These are phyloP conservation scores for Gymnocypris eckloni DNA, from an alignment of 2,797 vertebrate species.

Conservation along the genomic window DNA sequence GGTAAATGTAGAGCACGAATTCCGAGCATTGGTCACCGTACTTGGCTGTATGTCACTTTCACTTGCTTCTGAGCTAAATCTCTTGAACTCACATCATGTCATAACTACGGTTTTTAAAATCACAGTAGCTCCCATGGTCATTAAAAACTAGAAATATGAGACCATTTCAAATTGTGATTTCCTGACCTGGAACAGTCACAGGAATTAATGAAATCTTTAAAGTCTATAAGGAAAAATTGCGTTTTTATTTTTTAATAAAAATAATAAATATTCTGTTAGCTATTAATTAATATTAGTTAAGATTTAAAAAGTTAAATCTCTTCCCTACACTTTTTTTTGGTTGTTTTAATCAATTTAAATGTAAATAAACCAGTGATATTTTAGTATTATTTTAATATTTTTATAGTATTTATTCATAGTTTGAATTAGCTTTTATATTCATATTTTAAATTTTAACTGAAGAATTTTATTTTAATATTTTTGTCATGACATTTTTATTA, in stretches of 20 bases:
- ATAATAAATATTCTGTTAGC: no score
- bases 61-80: not conserved
- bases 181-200: not conserved
- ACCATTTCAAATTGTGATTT: not conserved
- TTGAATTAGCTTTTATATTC: not conserved
- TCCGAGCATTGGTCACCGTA: no score
- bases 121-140: not conserved
- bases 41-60: no score
- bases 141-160: not conserved
- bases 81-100: not conserved
- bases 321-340: no score
- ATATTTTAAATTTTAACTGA: not conserved
- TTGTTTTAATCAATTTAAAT: not conserved
- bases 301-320: not conserved
- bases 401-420: not conserved
- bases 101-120: not conserved
- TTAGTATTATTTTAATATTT: not conserved
- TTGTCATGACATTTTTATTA: not conserved
- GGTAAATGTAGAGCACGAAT: no score
- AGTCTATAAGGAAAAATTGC: not conserved
- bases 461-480: not conserved
- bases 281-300: not conserved
- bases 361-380: not conserved
- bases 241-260: not conserved
- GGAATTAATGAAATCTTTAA: no score